phyloP scores from a whole-genome alignment of 2,888 invertebrate species.

The Plebejus anna region DNA sequence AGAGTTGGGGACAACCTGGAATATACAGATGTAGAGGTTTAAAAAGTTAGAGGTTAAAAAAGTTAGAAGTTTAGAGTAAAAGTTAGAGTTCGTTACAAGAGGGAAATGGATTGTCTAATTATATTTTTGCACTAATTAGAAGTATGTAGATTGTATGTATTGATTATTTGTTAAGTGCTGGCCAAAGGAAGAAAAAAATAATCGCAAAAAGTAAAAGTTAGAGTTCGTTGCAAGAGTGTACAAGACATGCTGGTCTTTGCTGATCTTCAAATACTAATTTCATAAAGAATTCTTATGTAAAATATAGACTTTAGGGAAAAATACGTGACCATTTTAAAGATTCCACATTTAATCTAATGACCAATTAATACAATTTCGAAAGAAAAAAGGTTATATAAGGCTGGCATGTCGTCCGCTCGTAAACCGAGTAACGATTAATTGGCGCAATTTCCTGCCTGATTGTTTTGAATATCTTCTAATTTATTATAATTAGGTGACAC shows the following conservation, averaged over 20 bases:
- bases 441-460: conserved; percentile 36
- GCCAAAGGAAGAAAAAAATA: no score
- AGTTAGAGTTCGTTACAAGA: no score
- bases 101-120: no score
- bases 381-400: conserved; percentile 20
- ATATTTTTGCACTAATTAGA: no score
- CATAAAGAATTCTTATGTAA: not conserved
- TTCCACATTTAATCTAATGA: not conserved
- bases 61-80: no score
- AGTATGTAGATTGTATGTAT: no score
- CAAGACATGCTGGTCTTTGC: no score
- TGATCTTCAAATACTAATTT: no score
- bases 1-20: conserved; percentile 76
- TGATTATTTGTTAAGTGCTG: no score
- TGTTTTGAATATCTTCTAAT: conserved; percentile 26
- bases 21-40: conserved; percentile 30
- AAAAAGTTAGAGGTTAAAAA: not conserved
- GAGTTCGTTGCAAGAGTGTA: no score
- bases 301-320: not conserved
- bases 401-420: conserved; percentile 35
- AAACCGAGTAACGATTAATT: conserved; percentile 33
- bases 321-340: not conserved
- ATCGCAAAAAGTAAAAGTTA: no score
- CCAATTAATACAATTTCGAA: conserved; percentile 20
- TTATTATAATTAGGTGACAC: conserved; percentile 26